phyloP scores from a whole-genome alignment of 2,113 vertebrate genomes.

The Madoqua kirkii region DNA sequence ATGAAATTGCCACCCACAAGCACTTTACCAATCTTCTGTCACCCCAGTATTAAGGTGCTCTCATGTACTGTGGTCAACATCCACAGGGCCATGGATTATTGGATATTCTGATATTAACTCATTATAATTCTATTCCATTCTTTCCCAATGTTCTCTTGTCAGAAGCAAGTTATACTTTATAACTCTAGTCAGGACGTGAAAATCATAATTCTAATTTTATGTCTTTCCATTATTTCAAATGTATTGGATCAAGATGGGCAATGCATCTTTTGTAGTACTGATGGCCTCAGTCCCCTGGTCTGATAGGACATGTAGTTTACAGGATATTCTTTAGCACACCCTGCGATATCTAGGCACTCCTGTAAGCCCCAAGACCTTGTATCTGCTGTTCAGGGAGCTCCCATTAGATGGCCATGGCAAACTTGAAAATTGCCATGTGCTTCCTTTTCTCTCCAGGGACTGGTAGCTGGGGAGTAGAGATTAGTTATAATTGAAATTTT shows the following conservation, averaged over 20 bases:
- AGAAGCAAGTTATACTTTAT: background rate
- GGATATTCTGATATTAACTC: background rate
- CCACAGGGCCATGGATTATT: background rate
- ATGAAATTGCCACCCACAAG: background rate
- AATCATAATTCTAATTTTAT: background rate
- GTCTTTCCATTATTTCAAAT: background rate
- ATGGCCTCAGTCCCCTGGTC: background rate
- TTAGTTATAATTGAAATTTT: conserved; percentile 5
- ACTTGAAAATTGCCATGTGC: background rate
- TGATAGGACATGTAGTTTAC: background rate
- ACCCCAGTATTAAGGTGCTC: background rate
- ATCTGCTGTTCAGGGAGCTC: background rate
- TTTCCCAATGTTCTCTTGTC: background rate
- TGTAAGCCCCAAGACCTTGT: background rate
- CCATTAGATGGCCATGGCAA: background rate
- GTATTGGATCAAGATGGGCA: background rate
- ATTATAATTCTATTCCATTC: background rate
- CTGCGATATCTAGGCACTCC: background rate
- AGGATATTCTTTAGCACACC: background rate
- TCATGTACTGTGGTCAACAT: background rate
- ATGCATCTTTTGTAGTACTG: background rate
- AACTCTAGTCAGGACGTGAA: background rate
- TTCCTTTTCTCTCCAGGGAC: background rate
- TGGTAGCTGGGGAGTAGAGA: background rate
- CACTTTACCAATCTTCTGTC: background rate